phyloP scores from a whole-genome alignment of 1,140 invertebrate species.

The Drosophila novamexicana region DNA sequence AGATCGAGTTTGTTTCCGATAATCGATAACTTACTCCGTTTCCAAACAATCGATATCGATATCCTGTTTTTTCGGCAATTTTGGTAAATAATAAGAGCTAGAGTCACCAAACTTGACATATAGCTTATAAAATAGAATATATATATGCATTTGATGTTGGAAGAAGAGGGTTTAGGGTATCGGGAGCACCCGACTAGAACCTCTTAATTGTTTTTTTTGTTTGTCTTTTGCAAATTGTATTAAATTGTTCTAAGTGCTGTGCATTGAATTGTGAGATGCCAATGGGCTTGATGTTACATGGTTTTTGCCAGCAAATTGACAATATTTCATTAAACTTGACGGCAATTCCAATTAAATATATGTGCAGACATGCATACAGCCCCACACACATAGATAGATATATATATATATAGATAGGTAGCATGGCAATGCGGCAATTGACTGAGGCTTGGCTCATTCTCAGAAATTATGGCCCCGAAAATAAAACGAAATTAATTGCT shows the following conservation, averaged over 20 bases:
- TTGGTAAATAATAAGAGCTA: too few species aligned
- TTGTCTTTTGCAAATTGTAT: not conserved
- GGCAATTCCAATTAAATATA: constrained; percentile 36
- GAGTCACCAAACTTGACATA: too few species aligned
- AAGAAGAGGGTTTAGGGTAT: too few species aligned
- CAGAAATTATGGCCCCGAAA: constrained; percentile 39
- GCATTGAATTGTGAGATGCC: not conserved
- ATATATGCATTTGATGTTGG: too few species aligned
- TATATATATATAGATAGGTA: not conserved
- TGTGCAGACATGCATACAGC: not conserved
- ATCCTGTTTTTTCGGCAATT: too few species aligned
- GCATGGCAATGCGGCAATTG: constrained; percentile 10
- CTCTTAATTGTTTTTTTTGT: too few species aligned
- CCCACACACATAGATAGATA: not conserved
- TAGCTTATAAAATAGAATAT: too few species aligned
- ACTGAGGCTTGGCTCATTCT: constrained; percentile 5
- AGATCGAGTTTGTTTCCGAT: too few species aligned
- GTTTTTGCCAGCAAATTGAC: constrained; percentile 21
- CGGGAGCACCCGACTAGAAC: too few species aligned
- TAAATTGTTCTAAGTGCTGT: not conserved
- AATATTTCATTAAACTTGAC: constrained; percentile 38
- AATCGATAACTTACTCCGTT: too few species aligned
- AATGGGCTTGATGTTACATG: not conserved
- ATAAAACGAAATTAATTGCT: constrained; percentile 61
- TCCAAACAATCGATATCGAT: too few species aligned